These are phyloP conservation scores for Heliconius cydno DNA, from an alignment of 2,888 invertebrate genomes.

Conservation along the genomic window DNA sequence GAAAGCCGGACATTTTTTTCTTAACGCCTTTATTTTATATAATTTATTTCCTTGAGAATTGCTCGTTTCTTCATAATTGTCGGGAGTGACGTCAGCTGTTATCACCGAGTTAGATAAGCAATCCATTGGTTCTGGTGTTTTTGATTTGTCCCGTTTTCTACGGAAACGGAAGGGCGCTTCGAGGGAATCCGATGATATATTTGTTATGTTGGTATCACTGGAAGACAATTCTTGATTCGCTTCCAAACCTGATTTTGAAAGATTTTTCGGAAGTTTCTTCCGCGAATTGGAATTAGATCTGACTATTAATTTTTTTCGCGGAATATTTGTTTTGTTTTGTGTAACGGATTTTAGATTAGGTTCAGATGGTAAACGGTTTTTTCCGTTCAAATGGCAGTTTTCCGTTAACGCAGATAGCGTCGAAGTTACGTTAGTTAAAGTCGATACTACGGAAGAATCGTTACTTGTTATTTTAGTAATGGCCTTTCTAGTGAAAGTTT, in stretches of 20 bases:
- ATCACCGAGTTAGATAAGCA: slow-evolving; percentile 72
- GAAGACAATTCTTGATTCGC: slow-evolving; percentile 76
- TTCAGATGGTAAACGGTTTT: slow-evolving; percentile 73
- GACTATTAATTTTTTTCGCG: slow-evolving; percentile 74
- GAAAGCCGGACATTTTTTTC: slow-evolving; percentile 76
- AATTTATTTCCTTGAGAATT: slow-evolving; percentile 80
- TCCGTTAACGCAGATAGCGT: slow-evolving; percentile 76
- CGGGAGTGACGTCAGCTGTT: slow-evolving; percentile 75
- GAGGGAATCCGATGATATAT: slow-evolving; percentile 76
- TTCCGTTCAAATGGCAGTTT: slow-evolving; percentile 77
- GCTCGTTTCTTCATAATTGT: slow-evolving; percentile 74
- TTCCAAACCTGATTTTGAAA: slow-evolving; percentile 64
- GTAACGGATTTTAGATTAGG: slow-evolving; percentile 67
- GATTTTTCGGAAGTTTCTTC: slow-evolving; percentile 72
- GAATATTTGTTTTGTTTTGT: slow-evolving; percentile 58
- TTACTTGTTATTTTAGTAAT: slow-evolving; percentile 60
- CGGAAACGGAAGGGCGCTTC: slow-evolving; percentile 76
- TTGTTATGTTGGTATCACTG: slow-evolving; percentile 78
- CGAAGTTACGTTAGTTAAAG: slow-evolving; percentile 70
- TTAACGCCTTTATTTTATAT: slow-evolving; percentile 78
- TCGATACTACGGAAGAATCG: slow-evolving; percentile 62
- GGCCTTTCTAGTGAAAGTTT: slow-evolving; percentile 71
- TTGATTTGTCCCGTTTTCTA: slow-evolving; percentile 76
- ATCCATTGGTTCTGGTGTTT: slow-evolving; percentile 79
- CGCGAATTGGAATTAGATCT: slow-evolving; percentile 74